These are phyloP conservation scores for Potamarius usumacintae DNA, from an alignment of 2,113 vertebrate genomes.

Conservation along the genomic window DNA sequence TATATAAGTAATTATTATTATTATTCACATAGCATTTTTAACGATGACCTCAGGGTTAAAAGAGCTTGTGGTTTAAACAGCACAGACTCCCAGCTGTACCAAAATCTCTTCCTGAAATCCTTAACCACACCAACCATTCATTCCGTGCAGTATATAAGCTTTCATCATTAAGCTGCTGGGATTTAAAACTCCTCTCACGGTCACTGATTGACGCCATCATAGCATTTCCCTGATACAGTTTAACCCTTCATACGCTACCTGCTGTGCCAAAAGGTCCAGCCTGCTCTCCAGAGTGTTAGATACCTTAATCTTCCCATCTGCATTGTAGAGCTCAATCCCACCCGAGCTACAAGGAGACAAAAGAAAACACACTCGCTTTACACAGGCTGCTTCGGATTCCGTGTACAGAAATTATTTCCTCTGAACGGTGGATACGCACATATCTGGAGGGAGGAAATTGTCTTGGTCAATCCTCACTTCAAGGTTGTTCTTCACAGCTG, in stretches of 20 bases:
- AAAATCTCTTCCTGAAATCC: background rate
- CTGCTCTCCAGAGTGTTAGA: conserved; percentile 95
- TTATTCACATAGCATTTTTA: background rate
- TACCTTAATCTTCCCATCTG: conserved; percentile 91
- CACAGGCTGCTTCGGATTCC: background rate
- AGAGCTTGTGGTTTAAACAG: background rate
- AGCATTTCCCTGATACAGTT: background rate
- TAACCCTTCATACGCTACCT: conserved; percentile 71
- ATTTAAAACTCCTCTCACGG: background rate
- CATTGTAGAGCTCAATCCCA: conserved; percentile 90
- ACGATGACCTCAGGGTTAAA: background rate
- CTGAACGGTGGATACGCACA: conserved; percentile 73
- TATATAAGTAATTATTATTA: too few relatives aligned
- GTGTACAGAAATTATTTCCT: background rate
- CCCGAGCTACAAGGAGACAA: conserved; percentile 77
- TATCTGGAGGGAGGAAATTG: conserved; percentile 82
- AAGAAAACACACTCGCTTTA: background rate
- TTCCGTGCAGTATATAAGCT: background rate
- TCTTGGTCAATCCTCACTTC: conserved; percentile 91
- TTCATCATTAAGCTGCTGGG: background rate
- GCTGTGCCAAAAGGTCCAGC: conserved; percentile 95
- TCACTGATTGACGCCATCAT: background rate
- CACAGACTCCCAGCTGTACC: background rate
- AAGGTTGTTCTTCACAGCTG: conserved; percentile 81
- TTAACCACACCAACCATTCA: background rate